Evolutionary conservation across 2,797 vertebrate genomes (phyloP), one percentile per base, ranked within the genome.

Genomic region (Steatocranus sp.): DNA sequence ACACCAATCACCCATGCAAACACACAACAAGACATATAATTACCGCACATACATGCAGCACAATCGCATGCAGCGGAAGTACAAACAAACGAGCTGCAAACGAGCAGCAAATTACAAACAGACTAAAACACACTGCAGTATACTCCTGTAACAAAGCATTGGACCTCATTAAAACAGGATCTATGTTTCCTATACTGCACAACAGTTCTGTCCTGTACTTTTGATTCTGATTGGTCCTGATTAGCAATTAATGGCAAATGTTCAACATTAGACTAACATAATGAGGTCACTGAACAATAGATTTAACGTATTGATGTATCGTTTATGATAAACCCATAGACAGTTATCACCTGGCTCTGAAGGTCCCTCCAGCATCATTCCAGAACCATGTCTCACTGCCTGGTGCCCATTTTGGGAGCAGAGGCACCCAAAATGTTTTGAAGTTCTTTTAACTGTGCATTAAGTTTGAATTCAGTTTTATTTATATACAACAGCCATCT

Each of bases 141-240:
- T 11, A 25, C 14, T 18, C 6, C 38, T 17, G 38, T 43, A 18
- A 27, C 23, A 70, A 46, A 46, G 9, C 38, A 0, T 1, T 46
- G 63, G 4, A 70, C 23, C 23, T 70, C 66, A 70, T 70, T 70
- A 70, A 1, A 43, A 43, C 23, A 27, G 0, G 23, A 70, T 70
- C 38, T 2, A 27, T 2, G 17, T 46, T 27, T 70, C 15, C 66
- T 46, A 3, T 1, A 43, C 20, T 18, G 8, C 38, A 27, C 66
- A 43, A 7, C 38, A 18, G 0, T 43, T 0, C 14, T 27, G 20
- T 46, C 9, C 7, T 11, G 41, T 10, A 3, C 38, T 6, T 2
- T 27, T 41, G 66, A 1, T 27, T 27, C 38, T 70, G 66, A 27
- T 3, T 46, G 23, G 38, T 25, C 66, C 38, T 11, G 1, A 70